Evolutionary conservation across 2,113 vertebrate species (phyloP), one percentile per base, ranked within the genome.

Genomic region (Callipepla squamata): DNA sequence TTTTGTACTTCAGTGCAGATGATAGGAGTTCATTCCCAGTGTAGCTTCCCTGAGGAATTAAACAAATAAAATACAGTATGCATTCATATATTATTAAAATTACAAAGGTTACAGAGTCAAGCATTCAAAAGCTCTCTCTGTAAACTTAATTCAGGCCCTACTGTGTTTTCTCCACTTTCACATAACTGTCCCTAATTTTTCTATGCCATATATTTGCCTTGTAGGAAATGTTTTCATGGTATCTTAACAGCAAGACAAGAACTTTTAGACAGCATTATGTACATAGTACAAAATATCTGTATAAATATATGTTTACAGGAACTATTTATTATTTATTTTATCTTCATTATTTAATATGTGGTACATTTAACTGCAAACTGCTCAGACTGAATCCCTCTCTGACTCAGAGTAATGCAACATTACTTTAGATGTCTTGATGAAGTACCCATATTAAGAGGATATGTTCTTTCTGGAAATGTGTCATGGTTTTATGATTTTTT

Each of bases 21-120:
- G 85, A 95, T 87, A 69, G 73, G 85, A 94, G 78, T 77, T 95
- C 57, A 78, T 87, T 93, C 70, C 91, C 97, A 97, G 92, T 84
- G 76, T 93, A 94, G 65, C 85, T 96, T 51, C 57, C 61, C 81
- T 55, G 55, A 96, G 85, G 74, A 87, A 96, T 80, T 94, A 94
- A 83, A 88, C 76, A 91, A 94, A 89, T 85, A 90, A 86, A 94
- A 83, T 74, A 78, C 17, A 72, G 40, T 30, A 88, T 92, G 77
- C 48, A 79, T 93, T 95, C 78, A 93, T 95, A 83, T 32, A 70
- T 89, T 85, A 83, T 92, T 85, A 81, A 88, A 61, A 63, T 85
- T 78, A 45, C n/a, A 91, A 22, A 91, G 79, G 85, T 92, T 90
- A 87, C 28, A 63, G 67, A 93, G 28, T 50, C 70, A 87, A 77